Percentiles rank a stretch among this genome's conserved stretches.
Conservation (phyloP, 1,140 invertebrate species). For the Macrobrachium rosenbergii region DNA sequence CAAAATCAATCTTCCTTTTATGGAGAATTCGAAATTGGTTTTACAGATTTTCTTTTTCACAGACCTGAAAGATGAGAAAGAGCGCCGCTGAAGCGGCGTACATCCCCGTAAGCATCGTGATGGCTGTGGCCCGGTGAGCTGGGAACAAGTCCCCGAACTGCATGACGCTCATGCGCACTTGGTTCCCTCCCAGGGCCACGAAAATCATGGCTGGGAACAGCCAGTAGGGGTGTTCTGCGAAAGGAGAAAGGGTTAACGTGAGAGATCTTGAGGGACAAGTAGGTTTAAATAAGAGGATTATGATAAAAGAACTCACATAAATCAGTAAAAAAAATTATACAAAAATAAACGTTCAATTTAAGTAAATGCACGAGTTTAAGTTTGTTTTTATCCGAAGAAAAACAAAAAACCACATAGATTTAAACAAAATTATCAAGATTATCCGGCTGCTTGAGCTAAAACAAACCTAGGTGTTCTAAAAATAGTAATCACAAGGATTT, state of each 20-base stretch:
- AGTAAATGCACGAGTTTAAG: too few species aligned
- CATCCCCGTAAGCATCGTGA: conserved; percentile 57
- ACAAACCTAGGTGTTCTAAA: too few species aligned
- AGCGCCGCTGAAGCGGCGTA: conserved; percentile 36
- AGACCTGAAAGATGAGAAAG: conserved; percentile 15
- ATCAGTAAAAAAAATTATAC: not conserved
- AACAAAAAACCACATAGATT: too few species aligned
- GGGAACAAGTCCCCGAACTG: conserved; percentile 64
- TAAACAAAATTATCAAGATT: too few species aligned
- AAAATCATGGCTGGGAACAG: conserved; percentile 61
- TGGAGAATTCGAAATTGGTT: not conserved
- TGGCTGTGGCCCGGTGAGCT: conserved; percentile 38
- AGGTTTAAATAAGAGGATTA: not conserved
- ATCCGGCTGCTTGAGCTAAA: too few species aligned
- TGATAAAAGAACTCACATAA: too few species aligned
- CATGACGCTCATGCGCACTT: conserved; percentile 56
- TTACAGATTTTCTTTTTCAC: not conserved
- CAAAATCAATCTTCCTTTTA: too few species aligned
- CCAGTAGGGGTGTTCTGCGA: conserved; percentile 51
- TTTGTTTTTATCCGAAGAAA: too few species aligned
- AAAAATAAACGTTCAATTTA: too few species aligned
- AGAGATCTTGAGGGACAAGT: not conserved
- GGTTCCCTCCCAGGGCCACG: conserved; percentile 61
- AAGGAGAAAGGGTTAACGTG: not conserved
- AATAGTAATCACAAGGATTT: too few species aligned